These are phyloP conservation scores for Amphipoea lucens DNA, from an alignment of 2,888 invertebrate genomes.

Conservation along the genomic window DNA sequence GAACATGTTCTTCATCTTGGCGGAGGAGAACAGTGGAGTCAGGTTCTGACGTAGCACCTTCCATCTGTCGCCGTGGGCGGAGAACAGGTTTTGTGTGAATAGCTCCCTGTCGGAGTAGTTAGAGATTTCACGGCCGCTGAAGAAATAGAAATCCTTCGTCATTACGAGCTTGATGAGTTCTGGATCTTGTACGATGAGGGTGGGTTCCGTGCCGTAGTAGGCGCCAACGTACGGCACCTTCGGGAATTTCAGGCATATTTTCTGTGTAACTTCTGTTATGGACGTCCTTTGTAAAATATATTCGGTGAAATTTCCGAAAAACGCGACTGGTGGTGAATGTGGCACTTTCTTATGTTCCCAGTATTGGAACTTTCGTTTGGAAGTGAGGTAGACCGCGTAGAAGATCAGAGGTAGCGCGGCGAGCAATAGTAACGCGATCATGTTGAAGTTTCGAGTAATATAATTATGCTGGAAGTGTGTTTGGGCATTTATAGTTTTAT, in stretches of 20 bases:
- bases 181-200: conserved; percentile 79
- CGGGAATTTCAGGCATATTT: conserved; percentile 75
- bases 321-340: conserved; percentile 67
- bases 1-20: conserved; percentile 84
- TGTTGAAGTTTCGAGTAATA: conserved; percentile 22
- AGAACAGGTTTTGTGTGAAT: conserved; percentile 75
- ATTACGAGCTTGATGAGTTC: conserved; percentile 76
- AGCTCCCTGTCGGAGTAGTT: conserved; percentile 73
- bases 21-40: conserved; percentile 79
- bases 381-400: conserved; percentile 59
- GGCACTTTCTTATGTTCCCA: conserved; percentile 78
- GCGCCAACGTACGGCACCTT: conserved; percentile 78
- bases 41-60: conserved; percentile 80
- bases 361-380: conserved; percentile 71
- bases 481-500: conserved; percentile 24
- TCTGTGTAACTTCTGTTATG: conserved; percentile 64
- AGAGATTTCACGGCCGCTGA: conserved; percentile 77
- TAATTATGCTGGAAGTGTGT: neutral
- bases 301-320: conserved; percentile 79
- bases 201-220: conserved; percentile 80
- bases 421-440: conserved; percentile 40
- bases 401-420: conserved; percentile 36
- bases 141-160: conserved; percentile 81
- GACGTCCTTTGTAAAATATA: conserved; percentile 73
- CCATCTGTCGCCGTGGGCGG: conserved; percentile 79